Evolutionary conservation across 1,140 invertebrate species (phyloP).

Genomic region (Lepidurus couesii): DNA sequence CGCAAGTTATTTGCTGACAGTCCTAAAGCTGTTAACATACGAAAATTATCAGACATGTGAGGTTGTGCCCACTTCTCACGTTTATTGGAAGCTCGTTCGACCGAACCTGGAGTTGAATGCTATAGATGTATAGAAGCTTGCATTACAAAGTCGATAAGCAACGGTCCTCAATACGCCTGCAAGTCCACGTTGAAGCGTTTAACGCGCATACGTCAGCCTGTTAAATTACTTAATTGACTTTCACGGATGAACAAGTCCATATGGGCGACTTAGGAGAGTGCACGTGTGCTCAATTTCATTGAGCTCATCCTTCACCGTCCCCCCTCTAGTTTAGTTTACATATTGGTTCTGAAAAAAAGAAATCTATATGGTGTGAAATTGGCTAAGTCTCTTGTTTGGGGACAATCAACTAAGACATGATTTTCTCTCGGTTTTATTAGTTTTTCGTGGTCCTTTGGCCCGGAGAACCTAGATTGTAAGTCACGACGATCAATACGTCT

Average conservation of each 20-base stretch:
- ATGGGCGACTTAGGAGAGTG: slow-evolving; percentile 11
- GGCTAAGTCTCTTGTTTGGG: too few species aligned
- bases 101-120: neutral
- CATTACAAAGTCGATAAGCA: neutral
- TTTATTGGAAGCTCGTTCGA: too few species aligned
- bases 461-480: neutral
- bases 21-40: too few species aligned
- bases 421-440: neutral
- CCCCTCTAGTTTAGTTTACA: neutral
- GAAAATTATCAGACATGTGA: too few species aligned
- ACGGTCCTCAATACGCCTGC: neutral
- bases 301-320: neutral
- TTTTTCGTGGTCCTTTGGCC: neutral
- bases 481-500: slow-evolving; percentile 7
- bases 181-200: neutral
- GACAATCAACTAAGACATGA: neutral
- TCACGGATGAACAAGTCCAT: slow-evolving; percentile 12
- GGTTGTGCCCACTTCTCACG: too few species aligned
- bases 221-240: neutral
- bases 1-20: too few species aligned
- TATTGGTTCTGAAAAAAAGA: neutral
- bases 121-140: neutral
- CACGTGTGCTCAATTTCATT: slow-evolving; percentile 5
- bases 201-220: neutral
- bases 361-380: too few species aligned